Evolutionary conservation across 2,797 vertebrate genomes (phyloP), one percentile per base, ranked within the genome.

Genomic region (Rhynchonycteris naso): DNA sequence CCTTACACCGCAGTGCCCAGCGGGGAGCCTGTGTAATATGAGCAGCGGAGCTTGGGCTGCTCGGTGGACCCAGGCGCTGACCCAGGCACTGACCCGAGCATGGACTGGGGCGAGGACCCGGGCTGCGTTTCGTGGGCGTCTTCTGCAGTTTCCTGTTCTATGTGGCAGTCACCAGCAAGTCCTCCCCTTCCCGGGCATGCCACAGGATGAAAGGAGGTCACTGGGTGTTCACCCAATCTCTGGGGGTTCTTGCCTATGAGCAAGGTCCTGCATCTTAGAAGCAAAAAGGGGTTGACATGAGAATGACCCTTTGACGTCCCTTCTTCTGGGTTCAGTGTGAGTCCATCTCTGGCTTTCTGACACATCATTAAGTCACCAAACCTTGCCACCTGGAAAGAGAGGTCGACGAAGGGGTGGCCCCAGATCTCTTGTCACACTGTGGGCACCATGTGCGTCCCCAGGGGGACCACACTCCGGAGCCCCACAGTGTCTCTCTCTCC

Each of bases 371-470:
- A 89, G 12, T 52, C 47, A 26, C 75, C 63, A 61, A 24, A 47
- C 30, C 59, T 66, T 82, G 65, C 80, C 78, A 59, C 75, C 87
- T 87, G 52, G 59, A 56, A 71, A 30, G 80, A 50, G 22, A 52
- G 59, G 33, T 15, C 33, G 71, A 71, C 56, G 58, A 78, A 7
- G 26, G 78, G 91, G 30, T 38, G 26, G 68, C 33, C 16, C 74
- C 88, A 54, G n/a, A 47, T 47, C 30, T 43, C 24, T 28, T 7
- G 1, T 78, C 9, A 74, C 54, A 7, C 12, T 33, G 72, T 1
- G 2, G 58, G 28, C 9, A 4, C 15, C 33, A 1, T 18, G 35
- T 35, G 85, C 9, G 19, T 12, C 38, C 22, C 47, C 52, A 47
- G 68, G 0, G 38, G 30, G 30, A 24, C n/a, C 5, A 2, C 5